Conservation (phyloP, 2,888 invertebrate genomes). For the Dendrolimus pini region DNA sequence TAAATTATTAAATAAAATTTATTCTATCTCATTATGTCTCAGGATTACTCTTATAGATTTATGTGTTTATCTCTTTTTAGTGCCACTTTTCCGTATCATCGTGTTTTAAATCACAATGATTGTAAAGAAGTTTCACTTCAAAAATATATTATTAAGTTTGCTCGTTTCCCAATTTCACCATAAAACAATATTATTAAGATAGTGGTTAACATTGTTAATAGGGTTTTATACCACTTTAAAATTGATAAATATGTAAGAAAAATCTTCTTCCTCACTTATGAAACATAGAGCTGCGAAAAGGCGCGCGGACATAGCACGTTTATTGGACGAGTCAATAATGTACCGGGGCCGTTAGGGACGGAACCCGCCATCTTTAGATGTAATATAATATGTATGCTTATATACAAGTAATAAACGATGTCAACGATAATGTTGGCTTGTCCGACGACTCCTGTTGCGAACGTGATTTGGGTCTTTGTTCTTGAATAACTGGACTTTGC, state of each 20-base stretch:
- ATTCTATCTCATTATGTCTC: no score
- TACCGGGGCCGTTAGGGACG: conserved; percentile 41
- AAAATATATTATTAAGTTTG: no score
- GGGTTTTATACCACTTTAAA: no score
- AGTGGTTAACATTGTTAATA: no score
- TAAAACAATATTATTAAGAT: no score
- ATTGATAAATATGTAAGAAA: neutral
- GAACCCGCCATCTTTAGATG: conserved; percentile 29
- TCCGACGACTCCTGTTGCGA: conserved; percentile 16
- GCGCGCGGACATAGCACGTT: conserved; percentile 59
- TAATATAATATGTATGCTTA: conserved; percentile 47
- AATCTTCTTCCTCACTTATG: conserved; percentile 28
- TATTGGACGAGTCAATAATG: conserved; percentile 76
- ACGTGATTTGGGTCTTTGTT: conserved; percentile 34
- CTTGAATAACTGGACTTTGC: neutral
- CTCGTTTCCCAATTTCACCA: no score
- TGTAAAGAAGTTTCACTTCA: no score
- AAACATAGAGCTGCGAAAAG: conserved; percentile 42
- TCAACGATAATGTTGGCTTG: conserved; percentile 61
- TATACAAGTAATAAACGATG: conserved; percentile 47
- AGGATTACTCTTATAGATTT: no score
- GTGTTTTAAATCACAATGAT: no score
- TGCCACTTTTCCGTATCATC: no score
- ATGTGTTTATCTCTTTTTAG: no score
- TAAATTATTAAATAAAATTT: no score